Evolutionary conservation across 2,113 vertebrate genomes (phyloP).

Genomic region (Phalacrocorax aristotelis): DNA sequence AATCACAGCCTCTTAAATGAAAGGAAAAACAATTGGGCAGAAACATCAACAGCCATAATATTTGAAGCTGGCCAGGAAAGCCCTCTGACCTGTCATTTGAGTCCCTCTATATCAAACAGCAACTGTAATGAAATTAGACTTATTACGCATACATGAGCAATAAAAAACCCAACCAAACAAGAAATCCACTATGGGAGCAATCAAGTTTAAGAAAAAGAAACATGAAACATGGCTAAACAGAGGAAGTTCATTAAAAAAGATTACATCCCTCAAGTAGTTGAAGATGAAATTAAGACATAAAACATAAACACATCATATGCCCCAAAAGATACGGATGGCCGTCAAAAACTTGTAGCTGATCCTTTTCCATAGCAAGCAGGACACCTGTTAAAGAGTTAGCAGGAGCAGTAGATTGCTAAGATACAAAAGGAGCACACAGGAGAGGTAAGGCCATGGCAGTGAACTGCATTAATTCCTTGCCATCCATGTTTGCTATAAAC

Average conservation of each 20-base stretch:
- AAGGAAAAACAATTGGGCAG: neutral
- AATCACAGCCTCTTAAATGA: neutral
- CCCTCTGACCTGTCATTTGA: neutral
- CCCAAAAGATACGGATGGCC: neutral
- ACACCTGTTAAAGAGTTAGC: neutral
- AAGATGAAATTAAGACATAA: neutral
- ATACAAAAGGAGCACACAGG: neutral
- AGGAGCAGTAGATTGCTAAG: neutral
- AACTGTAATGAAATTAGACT: neutral
- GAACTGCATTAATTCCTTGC: neutral
- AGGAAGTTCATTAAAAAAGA: neutral
- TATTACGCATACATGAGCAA: neutral
- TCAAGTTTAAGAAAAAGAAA: neutral
- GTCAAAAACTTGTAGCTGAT: neutral
- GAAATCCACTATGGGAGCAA: neutral
- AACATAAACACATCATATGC: neutral
- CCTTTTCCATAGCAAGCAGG: neutral
- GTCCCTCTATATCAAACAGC: neutral
- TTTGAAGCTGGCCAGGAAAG: neutral
- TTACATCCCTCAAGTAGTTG: neutral
- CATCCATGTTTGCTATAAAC: neutral
- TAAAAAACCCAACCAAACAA: neutral
- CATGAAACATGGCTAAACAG: neutral
- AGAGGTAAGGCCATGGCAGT: neutral
- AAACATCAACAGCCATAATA: neutral